Evolutionary conservation across 2,888 invertebrate species (phyloP), one percentile per base, ranked within the genome.

Genomic region (Drosophila glabriapex): DNA sequence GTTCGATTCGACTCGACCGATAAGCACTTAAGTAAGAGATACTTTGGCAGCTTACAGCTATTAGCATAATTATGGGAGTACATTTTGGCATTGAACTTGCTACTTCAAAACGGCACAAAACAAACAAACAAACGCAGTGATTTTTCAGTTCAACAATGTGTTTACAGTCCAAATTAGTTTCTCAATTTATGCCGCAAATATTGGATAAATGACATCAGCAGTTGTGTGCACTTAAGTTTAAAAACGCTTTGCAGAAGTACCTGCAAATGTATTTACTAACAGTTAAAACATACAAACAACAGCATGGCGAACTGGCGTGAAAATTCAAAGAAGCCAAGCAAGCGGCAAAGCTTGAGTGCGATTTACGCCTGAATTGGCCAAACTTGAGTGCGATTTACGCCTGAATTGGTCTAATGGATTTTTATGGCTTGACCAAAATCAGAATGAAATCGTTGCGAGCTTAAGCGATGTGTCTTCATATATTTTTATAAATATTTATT

Each of bases 121-220:
- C 49, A 53, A 56, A 29, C 61, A 68, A 69, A 67, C 29, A 75
- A 61, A 22, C 39, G 31, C 52, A 65, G 43, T 79, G 76, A 69
- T 70, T 78, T 68, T 56, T 65, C 53, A 25, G 58, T 73, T 78
- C 61, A 69, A 69, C 19, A 33, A 73, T 76, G 76, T 87, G 78
- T 85, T 85, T 89, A 76, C 85, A 64, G 65, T 67, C 64, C 60
- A 77, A 87, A 89, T 85, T 80, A 73, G 85, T 78, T 82, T 89
- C 80, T n/a, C 77, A 74, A 87, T 78, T 80, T 75, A 49, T 71
- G 63, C 46, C 41, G 58, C 71, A 88, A 88, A 90, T 79, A 88
- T 90, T 90, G 88, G 74, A 78, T 33, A 54, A 73, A 63, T 90
- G 90, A 88, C 85, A 88, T 85, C 88, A 89, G 77, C 67, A 63